Evolutionary conservation across 2,888 invertebrate species (phyloP), one percentile per base, ranked within the genome.

Genomic region (Limnephilus lunatus): DNA sequence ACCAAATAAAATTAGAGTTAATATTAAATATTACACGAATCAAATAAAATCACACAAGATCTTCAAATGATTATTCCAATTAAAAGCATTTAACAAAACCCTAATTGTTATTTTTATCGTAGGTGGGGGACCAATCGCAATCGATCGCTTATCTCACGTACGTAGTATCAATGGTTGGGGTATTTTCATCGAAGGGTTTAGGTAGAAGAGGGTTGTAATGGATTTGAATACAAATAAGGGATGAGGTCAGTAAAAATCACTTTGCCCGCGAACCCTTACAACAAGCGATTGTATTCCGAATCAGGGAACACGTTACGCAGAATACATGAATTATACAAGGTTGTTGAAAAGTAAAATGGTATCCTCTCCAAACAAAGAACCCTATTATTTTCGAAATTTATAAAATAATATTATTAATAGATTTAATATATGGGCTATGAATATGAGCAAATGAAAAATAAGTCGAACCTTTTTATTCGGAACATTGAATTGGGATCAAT

Each of bases 201-300:
- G 19, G 53, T 19, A 68, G 88, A 31, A 68, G 39, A 19, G 88
- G 53, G 88, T 53, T 68, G 88, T 88, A 88, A 88, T 88, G 87
- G 87, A 88, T 88, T 88, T 68, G 87, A 88, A 88, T 88, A 88
- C 87, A 88, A 88, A 88, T 88, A 88, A 88, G 88, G 88, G 88
- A 88, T 68, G 88, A 88, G 68, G 88, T 88, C 88, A 88, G 53
- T 88, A 88, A 80, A 68, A 88, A 88, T 68, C 32, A 68, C 88
- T 88, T 68, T 5, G 87, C 48, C 87, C 25, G 11, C 87, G 32
- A 35, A 68, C 88, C 53, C 88, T 80, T 25, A 39, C 48, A 44
- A 44, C 48, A 48, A 44, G 48, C 48, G 86, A 86, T 86, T 86
- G 12, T 86, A 44, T 39, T 44, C 39, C n/a, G 48, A 86, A 44